Base-by-base conservation (phyloP, 2,888 invertebrate species). In the Cryptus armator region DNA sequence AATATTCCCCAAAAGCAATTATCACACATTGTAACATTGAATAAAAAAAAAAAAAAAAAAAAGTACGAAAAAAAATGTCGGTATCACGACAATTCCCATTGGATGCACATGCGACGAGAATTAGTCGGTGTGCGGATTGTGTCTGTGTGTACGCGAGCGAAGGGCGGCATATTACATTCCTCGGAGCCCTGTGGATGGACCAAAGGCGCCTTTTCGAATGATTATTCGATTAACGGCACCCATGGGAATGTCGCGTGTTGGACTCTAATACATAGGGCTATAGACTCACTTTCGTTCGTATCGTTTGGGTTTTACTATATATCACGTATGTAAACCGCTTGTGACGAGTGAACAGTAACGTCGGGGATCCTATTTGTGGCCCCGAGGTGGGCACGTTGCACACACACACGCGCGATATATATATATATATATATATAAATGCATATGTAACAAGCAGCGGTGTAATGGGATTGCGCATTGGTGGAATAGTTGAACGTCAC, bases 211-310 rank as follows among this genome's bases (percentile, higher is more conserved):
- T 79, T 48, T 62, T 56, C 79, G 83, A 75, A 79, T 71, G 68
- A 83, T 80, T 80, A 83, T 83, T 83, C 83, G 79, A 83, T 83
- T 80, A 80, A 76, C 48, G 44, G 75, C 77, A 43, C 83, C 67
- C 83, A 78, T 79, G 83, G 70, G 79, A 80, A 83, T 75, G 75
- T 59, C 53, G 64, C 79, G 64, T 70, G 79, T 24, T 19, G 32
- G 44, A 53, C 32, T 24, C 37, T 37, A 37, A 67, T 56, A 24
- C 59, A 46, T 53, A 19, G 37, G 16, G 24, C 32, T 66, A 37
- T 37, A 37, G 46, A 12, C 53, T 4, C 51, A 10, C 43, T 32
- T 1, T 6, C 44, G 9, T n/a, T 66, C 44, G 51, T 71, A 37
- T 62, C 48, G 29, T 37, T 67, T n/a, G 4, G 37, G 37, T 16